Base-by-base conservation (phyloP, 2,113 vertebrate species). In the Callospermophilus lateralis region DNA sequence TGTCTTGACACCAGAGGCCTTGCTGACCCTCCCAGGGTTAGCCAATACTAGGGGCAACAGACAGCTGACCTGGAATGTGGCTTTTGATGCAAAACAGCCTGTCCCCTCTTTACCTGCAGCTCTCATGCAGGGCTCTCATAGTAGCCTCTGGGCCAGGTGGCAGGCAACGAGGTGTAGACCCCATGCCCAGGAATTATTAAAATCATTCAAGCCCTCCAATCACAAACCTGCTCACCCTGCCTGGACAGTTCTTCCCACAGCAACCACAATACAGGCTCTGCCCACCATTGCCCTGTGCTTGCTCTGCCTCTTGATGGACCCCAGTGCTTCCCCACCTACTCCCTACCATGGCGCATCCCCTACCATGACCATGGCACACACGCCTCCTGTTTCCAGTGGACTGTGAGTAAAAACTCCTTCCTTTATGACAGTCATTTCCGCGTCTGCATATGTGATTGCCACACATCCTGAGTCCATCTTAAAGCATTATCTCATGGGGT, bases 281-380 rank as follows among this genome's bases (percentile, higher is more conserved):
- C 37, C 39, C 9, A 2, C 2, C 0, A 58, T 30, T 24, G 15
- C 58, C 39, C 26, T n/a, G 1, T 3, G 6, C 19, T 68, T 24
- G 8, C 15, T 30, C 65, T 79, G 73, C 26, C 12, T 77, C 28
- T 10, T 22, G 32, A 26, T 84, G 20, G 8, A n/a, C 19, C 42
- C 32, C 4, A 26, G 32, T 11, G 37, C 45, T n/a, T 34, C 37
- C 19, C 76, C 3, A 28, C 61, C 61, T 63, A 26, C 61, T 26
- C 24, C 2, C 9, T 26, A 28, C 61, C 24, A 11, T 10, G 24
- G 0, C 1, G 4, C 10, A 7, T 24, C 6, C 32, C 16, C 15
- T n/a, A 48, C 3, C 22, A 6, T 5, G 19, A 30, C 42, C 16
- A 7, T 17, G 12, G 8, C 63, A 37, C 22, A 20, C 26, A 16